Evolutionary conservation across 2,797 vertebrate species (phyloP).

Genomic region (Platalea minor): DNA sequence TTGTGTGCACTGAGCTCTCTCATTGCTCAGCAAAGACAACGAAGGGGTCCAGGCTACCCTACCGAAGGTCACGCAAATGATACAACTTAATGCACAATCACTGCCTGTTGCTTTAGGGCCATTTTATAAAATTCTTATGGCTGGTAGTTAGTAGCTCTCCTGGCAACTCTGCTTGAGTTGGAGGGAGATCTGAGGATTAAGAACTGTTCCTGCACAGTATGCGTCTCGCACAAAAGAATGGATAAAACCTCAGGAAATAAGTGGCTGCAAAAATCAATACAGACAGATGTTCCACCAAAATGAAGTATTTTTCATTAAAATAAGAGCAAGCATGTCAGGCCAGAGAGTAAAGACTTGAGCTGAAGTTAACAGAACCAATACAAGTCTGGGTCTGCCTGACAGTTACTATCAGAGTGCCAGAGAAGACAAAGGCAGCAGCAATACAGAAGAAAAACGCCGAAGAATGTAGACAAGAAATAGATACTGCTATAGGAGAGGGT

Average conservation of each 20-base stretch:
- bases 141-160: neutral
- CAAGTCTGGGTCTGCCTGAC: neutral
- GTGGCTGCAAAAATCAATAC: slow-evolving; percentile 8
- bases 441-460: neutral
- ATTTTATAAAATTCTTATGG: neutral
- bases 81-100: neutral
- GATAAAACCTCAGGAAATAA: slow-evolving; percentile 12
- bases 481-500: neutral
- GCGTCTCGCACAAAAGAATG: neutral
- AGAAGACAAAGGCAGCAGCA: neutral
- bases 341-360: neutral
- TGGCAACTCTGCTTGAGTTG: neutral
- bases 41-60: neutral
- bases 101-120: neutral
- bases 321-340: neutral
- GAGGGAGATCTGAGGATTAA: slow-evolving; percentile 22
- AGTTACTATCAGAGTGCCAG: neutral
- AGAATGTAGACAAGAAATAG: neutral
- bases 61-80: neutral
- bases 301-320: slow-evolving; percentile 35
- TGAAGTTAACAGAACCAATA: slow-evolving; percentile 5
- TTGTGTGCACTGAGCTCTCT: neutral
- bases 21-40: neutral
- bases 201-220: neutral
- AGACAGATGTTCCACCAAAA: slow-evolving; percentile 7